Base-by-base conservation (phyloP, 1,140 invertebrate species). In the Orchesella cincta region DNA sequence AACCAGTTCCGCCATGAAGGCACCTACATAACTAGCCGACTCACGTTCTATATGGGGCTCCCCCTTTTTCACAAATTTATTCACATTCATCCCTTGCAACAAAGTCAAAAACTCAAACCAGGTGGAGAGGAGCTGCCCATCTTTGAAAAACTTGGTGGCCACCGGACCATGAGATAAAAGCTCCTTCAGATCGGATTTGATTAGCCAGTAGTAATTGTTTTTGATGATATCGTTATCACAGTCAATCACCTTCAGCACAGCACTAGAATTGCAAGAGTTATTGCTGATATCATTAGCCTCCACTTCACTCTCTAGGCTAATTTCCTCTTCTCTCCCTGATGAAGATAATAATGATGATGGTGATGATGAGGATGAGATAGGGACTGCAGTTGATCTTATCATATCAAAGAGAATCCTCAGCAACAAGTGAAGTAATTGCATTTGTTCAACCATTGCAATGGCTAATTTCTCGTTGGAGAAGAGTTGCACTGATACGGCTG, bases 1-100 rank as follows among this genome's bases (percentile, higher is more conserved):
- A 87, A 98, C 96, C 76, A 98, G 87, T 87, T 98, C 96, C 73
- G 95, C 96, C 76, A 94, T 95, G 87, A 98, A 98, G 0, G 96
- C 95, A 62, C 95, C 94, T 86, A 97, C 97, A 86, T 98, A 98
- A 1, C 94, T 96, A 78, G 94, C 95, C 20, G 95, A 94, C 85
- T 98, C 96, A 87, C 95, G 97, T 88, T 98, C 95, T n/a, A 98
- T 92, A 86, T 98, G 96, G 62, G 33, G 28, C 34, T 73, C 52
- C 12, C 34, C 64, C 26, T 52, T 36, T 1, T 28, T 33, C 26
- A 73, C 54, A 33, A 36, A 71, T 29, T 26, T 62, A 35, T 35
- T 70, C 35, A 72, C 29, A 64, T 78, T 80, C 82, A 83, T 86
- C 92, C 93, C 94, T 92, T 98, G 96, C 86, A 98, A 92, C 91